Evolutionary conservation across 2,113 vertebrate genomes (phyloP).

Genomic region (Polypterus senegalus): DNA sequence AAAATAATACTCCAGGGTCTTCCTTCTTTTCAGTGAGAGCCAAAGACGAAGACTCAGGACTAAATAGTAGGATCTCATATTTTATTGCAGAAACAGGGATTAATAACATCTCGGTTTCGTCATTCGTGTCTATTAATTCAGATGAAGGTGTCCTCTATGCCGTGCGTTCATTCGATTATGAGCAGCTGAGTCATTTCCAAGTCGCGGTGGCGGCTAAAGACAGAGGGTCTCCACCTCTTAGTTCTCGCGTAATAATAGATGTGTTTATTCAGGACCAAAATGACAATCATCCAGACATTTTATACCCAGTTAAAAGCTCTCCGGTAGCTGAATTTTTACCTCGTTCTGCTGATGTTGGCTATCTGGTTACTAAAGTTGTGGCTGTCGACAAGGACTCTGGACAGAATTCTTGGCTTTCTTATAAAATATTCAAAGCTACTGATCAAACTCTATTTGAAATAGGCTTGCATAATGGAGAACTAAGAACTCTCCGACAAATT

Average conservation of each 20-base stretch:
- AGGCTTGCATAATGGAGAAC: constrained; percentile 59
- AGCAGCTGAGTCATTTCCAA: not conserved
- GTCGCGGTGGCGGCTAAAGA: constrained; percentile 4
- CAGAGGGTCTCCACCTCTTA: constrained; percentile 18
- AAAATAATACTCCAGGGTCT: constrained; percentile 8
- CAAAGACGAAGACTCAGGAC: not conserved
- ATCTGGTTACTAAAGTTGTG: no score
- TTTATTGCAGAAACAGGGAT: not conserved
- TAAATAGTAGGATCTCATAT: constrained; percentile 7
- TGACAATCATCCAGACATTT: not conserved
- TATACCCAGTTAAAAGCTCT: not conserved
- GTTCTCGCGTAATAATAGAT: constrained; percentile 39
- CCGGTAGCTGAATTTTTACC: constrained; percentile 24
- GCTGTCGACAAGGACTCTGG: no score
- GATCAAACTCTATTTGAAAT: constrained; percentile 61
- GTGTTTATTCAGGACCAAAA: constrained; percentile 1
- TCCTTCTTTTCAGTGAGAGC: not conserved
- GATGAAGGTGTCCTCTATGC: constrained; percentile 5
- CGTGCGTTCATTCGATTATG: constrained; percentile 6
- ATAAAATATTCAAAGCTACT: no score
- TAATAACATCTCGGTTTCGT: not conserved
- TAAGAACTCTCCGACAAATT: constrained; percentile 54
- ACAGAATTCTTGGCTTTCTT: no score
- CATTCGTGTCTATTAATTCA: constrained; percentile 9
- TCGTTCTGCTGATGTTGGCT: constrained; percentile 41